Base-by-base conservation (phyloP, 2,113 vertebrate genomes). In the Collichthys lucidus region DNA sequence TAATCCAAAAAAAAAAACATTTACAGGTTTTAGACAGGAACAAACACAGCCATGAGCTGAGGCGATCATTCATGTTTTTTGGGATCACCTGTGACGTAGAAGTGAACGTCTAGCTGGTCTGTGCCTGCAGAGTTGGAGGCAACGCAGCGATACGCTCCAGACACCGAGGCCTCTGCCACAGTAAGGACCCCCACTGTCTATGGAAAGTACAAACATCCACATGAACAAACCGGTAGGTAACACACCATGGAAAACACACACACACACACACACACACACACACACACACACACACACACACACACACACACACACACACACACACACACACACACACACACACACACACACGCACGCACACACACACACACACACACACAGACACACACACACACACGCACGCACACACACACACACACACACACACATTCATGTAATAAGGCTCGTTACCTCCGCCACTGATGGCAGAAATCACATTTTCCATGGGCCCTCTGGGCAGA, bases 1-100 rank as follows among this genome's bases (percentile, higher is more conserved):
- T 31, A 31, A 35, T 1, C 31, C 31, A 6, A 8, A 24, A 3
- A 46, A 44, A 68, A 46, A 44, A 68, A 47, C 53, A 68, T 3
- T 7, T 44, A 60, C 52, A 72, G n/a, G 57, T 19, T 40, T 62
- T 62, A 17, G 5, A 17, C 14, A 59, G 44, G 4, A 22, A 24
- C 44, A 11, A 17, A 44, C 60, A 22, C n/a, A 0, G 31, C 55
- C 50, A 50, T 22, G 16, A 22, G 17, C 26, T 29, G 5, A 61
- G 17, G 19, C 62, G 12, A 61, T 60, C 61, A 72, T 31, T 79
- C 20, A 65, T 60, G 16, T 50, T 53, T n/a, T 77, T 14, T 53
- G 40, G 40, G 17, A 55, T 96, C 95, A 99, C 98, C 98, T 97
- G 97, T 96, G 86, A 99, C 85, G 81, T 97, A 97, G 94, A 98